Base-by-base conservation (phyloP, 2,888 invertebrate species). In the Acleris emargana region DNA sequence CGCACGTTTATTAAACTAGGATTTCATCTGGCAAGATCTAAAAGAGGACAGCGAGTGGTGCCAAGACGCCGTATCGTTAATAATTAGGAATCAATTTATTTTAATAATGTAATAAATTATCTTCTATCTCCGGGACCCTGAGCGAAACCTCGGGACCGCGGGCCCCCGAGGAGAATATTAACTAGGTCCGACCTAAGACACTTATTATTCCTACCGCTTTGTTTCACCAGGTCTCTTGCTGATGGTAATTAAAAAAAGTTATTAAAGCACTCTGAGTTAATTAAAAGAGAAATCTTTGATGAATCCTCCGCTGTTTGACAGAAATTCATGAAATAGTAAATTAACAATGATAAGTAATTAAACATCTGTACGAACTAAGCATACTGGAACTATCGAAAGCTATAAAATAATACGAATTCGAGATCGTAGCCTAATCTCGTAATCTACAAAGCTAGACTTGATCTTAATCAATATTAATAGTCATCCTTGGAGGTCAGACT, bases 161-260 rank as follows among this genome's bases (percentile, higher is more conserved):
- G 38, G 28, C 7, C 13, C 13, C 38, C 20, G 16, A 18, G 52
- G 38, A 32, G 53, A 61, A 54, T 61, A 61, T 49, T 47, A 61
- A 61, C 32, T 32, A 38, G 47, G n/a, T 13, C 50, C 22, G 42
- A 54, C 62, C 62, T 54, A 32, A 32, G 16, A 54, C 53, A 62
- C 38, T 62, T 62, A 62, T 55, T 43, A 62, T 50, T 50, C 49
- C 55, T 62, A 50, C 42, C 55, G 22, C 55, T 55, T 55, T 55
- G 62, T 55, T 55, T 49, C 54, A 25, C 49, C 49, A 42, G 50
- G 49, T 42, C 18, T 49, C 32, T 49, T 32, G 52, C 13, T n/a
- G 47, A 43, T 28, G 38, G 54, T 62, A 49, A 55, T 50, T 55
- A 54, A 54, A 32, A 25, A 61, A 54, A 62, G 42, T 25, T 49